Evolutionary conservation across 2,113 vertebrate species (phyloP).

Genomic region (Hydrochoerus hydrochaeris): DNA sequence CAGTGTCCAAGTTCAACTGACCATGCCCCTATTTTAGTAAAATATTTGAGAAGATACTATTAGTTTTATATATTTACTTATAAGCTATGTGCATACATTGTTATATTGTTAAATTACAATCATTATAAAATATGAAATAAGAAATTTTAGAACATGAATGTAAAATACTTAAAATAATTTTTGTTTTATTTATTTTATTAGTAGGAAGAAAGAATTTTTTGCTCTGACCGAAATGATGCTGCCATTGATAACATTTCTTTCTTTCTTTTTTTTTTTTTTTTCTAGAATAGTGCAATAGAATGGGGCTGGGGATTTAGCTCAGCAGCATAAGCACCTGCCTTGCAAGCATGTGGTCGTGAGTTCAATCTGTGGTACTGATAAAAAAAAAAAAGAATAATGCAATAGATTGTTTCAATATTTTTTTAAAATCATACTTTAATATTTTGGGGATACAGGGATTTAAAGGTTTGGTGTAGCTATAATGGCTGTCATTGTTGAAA

Average conservation of each 20-base stretch:
- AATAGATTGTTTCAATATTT: background rate
- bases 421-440: background rate
- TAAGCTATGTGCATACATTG: background rate
- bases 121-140: background rate
- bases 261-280: background rate
- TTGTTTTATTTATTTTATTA: slow-evolving; percentile 42
- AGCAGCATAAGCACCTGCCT: too few relatives aligned
- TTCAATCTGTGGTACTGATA: too few relatives aligned
- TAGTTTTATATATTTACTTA: slow-evolving; percentile 34
- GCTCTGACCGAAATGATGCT: background rate
- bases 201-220: slow-evolving; percentile 55
- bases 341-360: too few relatives aligned
- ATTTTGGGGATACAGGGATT: background rate
- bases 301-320: too few relatives aligned
- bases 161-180: slow-evolving; percentile 8
- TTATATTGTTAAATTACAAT: background rate
- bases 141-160: background rate
- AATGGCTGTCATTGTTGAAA: background rate
- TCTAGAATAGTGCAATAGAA: slow-evolving; percentile 24
- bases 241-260: background rate
- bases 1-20: background rate
- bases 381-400: too few relatives aligned
- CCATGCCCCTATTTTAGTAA: background rate
- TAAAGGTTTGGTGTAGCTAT: background rate
- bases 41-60: background rate